Evolutionary conservation across 2,113 vertebrate genomes (phyloP).

Genomic region (Mohoua ochrocephala): DNA sequence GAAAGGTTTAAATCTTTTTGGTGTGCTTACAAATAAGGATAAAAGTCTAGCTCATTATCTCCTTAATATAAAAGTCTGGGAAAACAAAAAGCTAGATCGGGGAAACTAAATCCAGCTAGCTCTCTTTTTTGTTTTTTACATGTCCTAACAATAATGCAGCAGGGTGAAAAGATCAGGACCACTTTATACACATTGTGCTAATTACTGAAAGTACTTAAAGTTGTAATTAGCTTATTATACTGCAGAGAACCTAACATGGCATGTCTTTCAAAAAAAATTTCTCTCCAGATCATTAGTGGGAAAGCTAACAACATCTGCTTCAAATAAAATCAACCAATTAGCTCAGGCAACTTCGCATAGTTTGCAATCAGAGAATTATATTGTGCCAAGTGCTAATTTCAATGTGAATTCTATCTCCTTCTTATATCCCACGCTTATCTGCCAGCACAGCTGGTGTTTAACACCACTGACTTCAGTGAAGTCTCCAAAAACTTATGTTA

Average conservation of each 20-base stretch:
- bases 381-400: conserved; percentile 88
- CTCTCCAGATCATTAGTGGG: conserved; percentile 86
- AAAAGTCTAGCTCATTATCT: conserved; percentile 70
- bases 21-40: conserved; percentile 60
- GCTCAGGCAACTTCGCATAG: conserved; percentile 81
- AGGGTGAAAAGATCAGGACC: conserved; percentile 85
- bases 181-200: conserved; percentile 85
- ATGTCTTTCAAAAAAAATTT: conserved; percentile 85
- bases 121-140: conserved; percentile 73
- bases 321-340: conserved; percentile 90
- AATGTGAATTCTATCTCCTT: conserved; percentile 85
- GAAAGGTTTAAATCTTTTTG: conserved; percentile 39
- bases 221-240: conserved; percentile 90
- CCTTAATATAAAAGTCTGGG: conserved; percentile 65
- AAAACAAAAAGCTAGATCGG: conserved; percentile 68
- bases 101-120: conserved; percentile 69
- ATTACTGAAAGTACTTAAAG: conserved; percentile 87
- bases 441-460: conserved; percentile 87
- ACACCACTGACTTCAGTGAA: conserved; percentile 81
- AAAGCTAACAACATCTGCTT: conserved; percentile 89
- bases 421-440: conserved; percentile 84
- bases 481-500: conserved; percentile 84
- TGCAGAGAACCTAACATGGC: conserved; percentile 85
- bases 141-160: conserved; percentile 80
- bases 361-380: conserved; percentile 90